phyloP scores from a whole-genome alignment of 2,888 invertebrate species.

The Myopa tessellatipennis region DNA sequence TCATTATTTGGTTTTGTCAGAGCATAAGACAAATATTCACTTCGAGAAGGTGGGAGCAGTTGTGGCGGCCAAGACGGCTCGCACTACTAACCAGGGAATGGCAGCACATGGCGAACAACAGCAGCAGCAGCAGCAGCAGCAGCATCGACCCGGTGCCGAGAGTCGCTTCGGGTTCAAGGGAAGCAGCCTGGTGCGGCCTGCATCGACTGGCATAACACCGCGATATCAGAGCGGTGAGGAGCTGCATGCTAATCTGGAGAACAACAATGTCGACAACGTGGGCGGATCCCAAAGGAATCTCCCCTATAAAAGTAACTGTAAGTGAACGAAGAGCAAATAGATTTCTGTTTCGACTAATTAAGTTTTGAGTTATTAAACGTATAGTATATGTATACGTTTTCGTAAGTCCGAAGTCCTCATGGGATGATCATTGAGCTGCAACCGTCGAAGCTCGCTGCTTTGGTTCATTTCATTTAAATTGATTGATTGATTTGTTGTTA shows the following conservation, averaged over 20 bases:
- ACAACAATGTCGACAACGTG: conserved; percentile 68
- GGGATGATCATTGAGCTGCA: background rate
- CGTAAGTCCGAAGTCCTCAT: background rate
- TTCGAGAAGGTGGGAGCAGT: conserved; percentile 66
- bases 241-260: conserved; percentile 65
- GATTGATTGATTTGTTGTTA: background rate
- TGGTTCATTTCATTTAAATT: background rate
- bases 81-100: conserved; percentile 47
- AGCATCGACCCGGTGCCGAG: conserved; percentile 67
- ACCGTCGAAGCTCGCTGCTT: background rate
- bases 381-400: too few species aligned
- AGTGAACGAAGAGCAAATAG: conserved; percentile 47
- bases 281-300: conserved; percentile 59
- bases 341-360: too few species aligned
- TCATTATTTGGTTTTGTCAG: conserved; percentile 40
- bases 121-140: conserved; percentile 25
- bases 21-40: conserved; percentile 49
- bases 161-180: conserved; percentile 85
- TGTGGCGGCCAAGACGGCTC: conserved; percentile 47
- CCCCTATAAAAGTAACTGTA: conserved; percentile 57
- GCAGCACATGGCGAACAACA: conserved; percentile 34
- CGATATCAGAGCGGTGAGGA: conserved; percentile 74
- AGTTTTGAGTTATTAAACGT: too few species aligned
- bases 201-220: conserved; percentile 74
- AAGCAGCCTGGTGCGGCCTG: conserved; percentile 66